Percentiles rank a stretch among this genome's conserved stretches.
Conservation (phyloP, 2,113 vertebrate species). For the Proterorhinus semilunaris region DNA sequence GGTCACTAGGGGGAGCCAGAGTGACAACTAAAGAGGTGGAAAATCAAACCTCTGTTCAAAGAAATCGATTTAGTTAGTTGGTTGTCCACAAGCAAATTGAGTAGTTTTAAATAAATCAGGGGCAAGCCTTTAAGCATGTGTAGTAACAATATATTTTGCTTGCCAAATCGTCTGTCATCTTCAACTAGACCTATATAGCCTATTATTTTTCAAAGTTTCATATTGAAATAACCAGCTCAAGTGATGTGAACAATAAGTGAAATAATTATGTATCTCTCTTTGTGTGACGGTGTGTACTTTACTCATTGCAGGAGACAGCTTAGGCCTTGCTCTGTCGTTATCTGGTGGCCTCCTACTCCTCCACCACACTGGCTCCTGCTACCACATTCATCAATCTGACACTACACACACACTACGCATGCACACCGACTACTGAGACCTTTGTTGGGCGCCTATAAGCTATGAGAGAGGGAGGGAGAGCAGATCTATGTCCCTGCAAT, state of each 20-base stretch:
- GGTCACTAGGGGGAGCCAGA: slow-evolving; percentile 43
- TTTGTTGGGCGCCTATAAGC: slow-evolving; percentile 9
- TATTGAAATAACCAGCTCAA: slow-evolving; percentile 37
- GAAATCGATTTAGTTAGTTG: slow-evolving; percentile 8
- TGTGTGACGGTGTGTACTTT: slow-evolving; percentile 39
- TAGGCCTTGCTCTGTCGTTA: slow-evolving; percentile 59
- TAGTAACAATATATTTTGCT: background rate
- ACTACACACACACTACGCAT: slow-evolving; percentile 32
- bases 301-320: slow-evolving; percentile 48
- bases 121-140: background rate
- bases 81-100: slow-evolving; percentile 17
- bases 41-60: slow-evolving; percentile 1
- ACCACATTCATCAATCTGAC: slow-evolving; percentile 71
- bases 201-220: background rate
- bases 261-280: slow-evolving; percentile 34
- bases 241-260: slow-evolving; percentile 1
- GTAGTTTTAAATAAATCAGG: background rate
- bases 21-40: slow-evolving; percentile 19
- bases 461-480: background rate
- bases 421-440: slow-evolving; percentile 22
- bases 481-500: slow-evolving; percentile 10
- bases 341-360: slow-evolving; percentile 65
- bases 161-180: background rate
- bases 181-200: no score
- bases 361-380: slow-evolving; percentile 59